A percentile compares a stretch with the other conserved stretches of the same genome.
Evolutionary conservation across 1,140 invertebrate species (phyloP).

Genomic region (Grapholita molesta): DNA sequence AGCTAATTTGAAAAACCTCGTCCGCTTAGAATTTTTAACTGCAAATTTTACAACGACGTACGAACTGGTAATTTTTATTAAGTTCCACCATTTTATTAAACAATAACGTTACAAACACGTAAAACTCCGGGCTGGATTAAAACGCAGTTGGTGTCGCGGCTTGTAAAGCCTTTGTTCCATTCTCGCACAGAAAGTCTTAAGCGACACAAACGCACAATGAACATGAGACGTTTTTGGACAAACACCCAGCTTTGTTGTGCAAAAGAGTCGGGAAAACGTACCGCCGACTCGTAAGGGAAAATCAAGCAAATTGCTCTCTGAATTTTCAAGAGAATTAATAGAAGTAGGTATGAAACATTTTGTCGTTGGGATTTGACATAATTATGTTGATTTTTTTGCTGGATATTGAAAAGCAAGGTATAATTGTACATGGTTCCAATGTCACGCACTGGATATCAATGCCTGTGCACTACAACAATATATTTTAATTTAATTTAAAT

Average conservation of each 20-base stretch:
- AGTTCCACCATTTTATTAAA: slow-evolving; percentile 23
- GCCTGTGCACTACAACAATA: no score
- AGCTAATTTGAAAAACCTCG: no score
- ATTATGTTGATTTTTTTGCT: neutral
- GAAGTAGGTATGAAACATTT: slow-evolving; percentile 28
- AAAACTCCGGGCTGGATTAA: slow-evolving; percentile 49
- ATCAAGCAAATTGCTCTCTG: slow-evolving; percentile 41
- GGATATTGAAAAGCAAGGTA: no score
- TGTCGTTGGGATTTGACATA: neutral
- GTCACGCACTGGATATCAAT: no score
- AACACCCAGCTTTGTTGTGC: slow-evolving; percentile 32
- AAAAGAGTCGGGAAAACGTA: slow-evolving; percentile 37
- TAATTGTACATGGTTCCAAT: no score
- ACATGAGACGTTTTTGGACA: neutral
- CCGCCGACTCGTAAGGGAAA: slow-evolving; percentile 40
- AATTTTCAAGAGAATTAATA: slow-evolving; percentile 43
- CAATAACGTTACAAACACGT: slow-evolving; percentile 53
- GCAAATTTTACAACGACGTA: no score
- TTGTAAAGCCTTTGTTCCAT: slow-evolving; percentile 30
- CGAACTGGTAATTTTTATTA: neutral
- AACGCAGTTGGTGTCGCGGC: slow-evolving; percentile 35
- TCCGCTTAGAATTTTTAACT: no score
- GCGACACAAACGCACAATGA: neutral
- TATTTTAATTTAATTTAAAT: no score
- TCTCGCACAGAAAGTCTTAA: neutral